A percentile compares a stretch with the other conserved stretches of the same genome.
These are phyloP conservation scores for Atethmia centrago DNA, from an alignment of 2,888 invertebrate species.

Conservation along the genomic window DNA sequence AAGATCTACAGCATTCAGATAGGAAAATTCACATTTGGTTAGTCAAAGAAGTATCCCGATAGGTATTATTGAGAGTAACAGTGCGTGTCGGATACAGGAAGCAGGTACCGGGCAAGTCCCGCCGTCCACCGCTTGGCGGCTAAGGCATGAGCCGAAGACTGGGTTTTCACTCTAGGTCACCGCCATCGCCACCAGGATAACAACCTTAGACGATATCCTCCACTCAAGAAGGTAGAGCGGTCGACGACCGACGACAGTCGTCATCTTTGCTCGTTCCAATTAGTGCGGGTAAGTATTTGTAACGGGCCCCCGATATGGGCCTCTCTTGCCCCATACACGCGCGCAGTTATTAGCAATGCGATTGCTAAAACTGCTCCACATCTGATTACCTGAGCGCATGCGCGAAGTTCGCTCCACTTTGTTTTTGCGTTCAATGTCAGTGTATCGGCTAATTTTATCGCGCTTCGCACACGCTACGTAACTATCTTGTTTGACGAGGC, in stretches of 20 bases:
- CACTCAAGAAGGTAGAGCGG: conserved; percentile 77
- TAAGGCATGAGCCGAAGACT: conserved; percentile 25
- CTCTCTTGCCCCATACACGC: conserved; percentile 73
- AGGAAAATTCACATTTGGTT: conserved; percentile 2
- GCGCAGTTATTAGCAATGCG: conserved; percentile 75
- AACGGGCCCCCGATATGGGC: conserved; percentile 76
- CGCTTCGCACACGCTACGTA: conserved; percentile 85
- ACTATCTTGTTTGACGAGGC: conserved; percentile 86
- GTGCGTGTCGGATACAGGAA: conserved; percentile 23
- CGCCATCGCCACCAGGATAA: conserved; percentile 70
- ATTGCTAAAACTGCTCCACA: conserved; percentile 80
- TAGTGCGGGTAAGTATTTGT: conserved; percentile 73
- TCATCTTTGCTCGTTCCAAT: conserved; percentile 79
- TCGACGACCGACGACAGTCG: conserved; percentile 80
- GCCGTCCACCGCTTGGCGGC: conserved; percentile 9
- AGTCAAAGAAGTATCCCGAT: conserved; percentile 4
- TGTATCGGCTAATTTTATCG: conserved; percentile 90
- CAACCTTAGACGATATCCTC: conserved; percentile 76
- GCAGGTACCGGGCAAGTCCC: conserved; percentile 7
- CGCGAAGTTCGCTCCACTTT: conserved; percentile 86
- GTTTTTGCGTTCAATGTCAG: conserved; percentile 90
- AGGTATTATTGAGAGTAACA: conserved; percentile 35
- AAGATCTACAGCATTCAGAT: background rate
- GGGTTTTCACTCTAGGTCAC: conserved; percentile 38
- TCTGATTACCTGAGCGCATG: conserved; percentile 83